phyloP scores from a whole-genome alignment of 2,797 vertebrate genomes.

The Coranthus polyacanthus region DNA sequence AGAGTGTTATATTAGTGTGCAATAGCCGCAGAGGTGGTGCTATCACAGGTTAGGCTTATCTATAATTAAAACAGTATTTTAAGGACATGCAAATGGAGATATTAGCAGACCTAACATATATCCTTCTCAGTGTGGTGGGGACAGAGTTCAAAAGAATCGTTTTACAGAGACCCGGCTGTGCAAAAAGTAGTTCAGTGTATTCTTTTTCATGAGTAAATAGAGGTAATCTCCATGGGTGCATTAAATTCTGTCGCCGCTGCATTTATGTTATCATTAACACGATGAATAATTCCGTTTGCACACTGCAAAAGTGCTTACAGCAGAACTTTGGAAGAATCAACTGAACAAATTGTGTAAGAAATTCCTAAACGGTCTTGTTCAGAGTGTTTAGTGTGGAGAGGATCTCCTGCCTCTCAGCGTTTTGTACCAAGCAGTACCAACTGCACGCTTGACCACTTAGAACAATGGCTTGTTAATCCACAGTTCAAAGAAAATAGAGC shows the following conservation, averaged over 20 bases:
- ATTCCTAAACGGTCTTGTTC: slow-evolving; percentile 76
- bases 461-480: slow-evolving; percentile 65
- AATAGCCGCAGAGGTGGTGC: slow-evolving; percentile 52
- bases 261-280: slow-evolving; percentile 81
- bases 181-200: slow-evolving; percentile 67
- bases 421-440: slow-evolving; percentile 29
- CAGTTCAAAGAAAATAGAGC: slow-evolving; percentile 41
- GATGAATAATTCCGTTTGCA: slow-evolving; percentile 85
- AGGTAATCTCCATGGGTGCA: slow-evolving; percentile 76
- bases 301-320: slow-evolving; percentile 78
- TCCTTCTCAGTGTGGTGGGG: slow-evolving; percentile 62
- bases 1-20: slow-evolving; percentile 46
- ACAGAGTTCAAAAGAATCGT: slow-evolving; percentile 75
- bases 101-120: slow-evolving; percentile 80
- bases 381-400: slow-evolving; percentile 62
- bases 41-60: slow-evolving; percentile 79
- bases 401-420: slow-evolving; percentile 40
- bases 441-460: slow-evolving; percentile 60
- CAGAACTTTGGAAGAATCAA: slow-evolving; percentile 79
- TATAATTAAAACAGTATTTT: slow-evolving; percentile 84
- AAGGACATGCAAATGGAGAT: slow-evolving; percentile 79
- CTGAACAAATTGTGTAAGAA: slow-evolving; percentile 77
- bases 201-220: slow-evolving; percentile 82
- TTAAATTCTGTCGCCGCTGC: slow-evolving; percentile 80
- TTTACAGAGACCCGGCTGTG: slow-evolving; percentile 55